Conservation (phyloP, 2,797 vertebrate species). For the Poeciliopsis infans region DNA sequence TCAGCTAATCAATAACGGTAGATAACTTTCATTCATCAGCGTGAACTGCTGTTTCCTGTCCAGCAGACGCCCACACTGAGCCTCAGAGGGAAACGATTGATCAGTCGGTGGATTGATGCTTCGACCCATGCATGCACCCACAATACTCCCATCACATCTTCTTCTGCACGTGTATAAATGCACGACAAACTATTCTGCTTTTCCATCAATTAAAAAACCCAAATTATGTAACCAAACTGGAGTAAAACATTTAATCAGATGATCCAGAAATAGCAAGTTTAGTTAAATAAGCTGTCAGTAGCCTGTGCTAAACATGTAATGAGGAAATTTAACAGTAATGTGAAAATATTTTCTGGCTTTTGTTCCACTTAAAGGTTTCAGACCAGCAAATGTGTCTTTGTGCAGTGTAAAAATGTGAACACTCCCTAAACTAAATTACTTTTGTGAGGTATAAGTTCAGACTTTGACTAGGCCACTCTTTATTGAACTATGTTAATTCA, state of each 20-base stretch:
- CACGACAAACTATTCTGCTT: not conserved
- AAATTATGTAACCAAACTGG: not conserved
- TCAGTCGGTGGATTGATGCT: not conserved
- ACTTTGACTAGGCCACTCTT: not conserved
- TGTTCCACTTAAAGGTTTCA: too few relatives aligned
- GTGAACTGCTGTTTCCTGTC: not conserved
- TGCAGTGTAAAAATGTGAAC: not conserved
- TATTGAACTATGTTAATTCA: not conserved
- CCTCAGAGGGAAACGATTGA: not conserved
- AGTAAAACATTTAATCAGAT: not conserved
- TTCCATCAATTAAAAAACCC: not conserved
- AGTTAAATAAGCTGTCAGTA: not conserved
- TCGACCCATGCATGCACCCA: not conserved
- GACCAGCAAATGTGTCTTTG: too few relatives aligned
- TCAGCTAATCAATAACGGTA: constrained; percentile 10
- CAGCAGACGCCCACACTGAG: not conserved
- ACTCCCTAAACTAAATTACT: not conserved
- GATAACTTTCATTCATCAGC: constrained; percentile 4
- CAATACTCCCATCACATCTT: not conserved
- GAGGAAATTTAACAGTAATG: too few relatives aligned
- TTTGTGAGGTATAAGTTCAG: not conserved
- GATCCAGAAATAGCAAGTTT: not conserved
- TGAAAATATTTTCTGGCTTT: too few relatives aligned
- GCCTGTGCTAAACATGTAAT: not conserved
- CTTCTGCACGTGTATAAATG: not conserved